These are phyloP conservation scores for Drosophila helvetica DNA, from an alignment of 2,888 invertebrate genomes.

Conservation along the genomic window DNA sequence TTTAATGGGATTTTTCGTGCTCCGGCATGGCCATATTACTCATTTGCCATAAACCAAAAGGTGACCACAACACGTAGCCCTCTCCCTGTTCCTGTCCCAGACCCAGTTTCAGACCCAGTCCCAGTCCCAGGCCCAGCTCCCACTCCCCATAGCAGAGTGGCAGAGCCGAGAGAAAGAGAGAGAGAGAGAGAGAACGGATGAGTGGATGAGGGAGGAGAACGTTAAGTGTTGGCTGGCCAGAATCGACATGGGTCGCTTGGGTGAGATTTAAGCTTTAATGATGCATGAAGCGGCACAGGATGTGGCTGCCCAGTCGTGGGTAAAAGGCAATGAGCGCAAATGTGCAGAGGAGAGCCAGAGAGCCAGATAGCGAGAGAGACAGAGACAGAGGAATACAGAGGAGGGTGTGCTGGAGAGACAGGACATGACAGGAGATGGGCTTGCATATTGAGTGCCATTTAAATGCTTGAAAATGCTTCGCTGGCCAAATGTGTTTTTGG, in stretches of 20 bases:
- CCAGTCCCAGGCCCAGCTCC: neutral
- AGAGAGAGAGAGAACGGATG: constrained; percentile 3
- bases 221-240: constrained; percentile 72
- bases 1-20: constrained; percentile 76
- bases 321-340: constrained; percentile 78
- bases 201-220: constrained; percentile 33
- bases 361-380: neutral
- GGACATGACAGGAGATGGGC: constrained; percentile 55
- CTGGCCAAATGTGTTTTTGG: constrained; percentile 47
- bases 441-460: constrained; percentile 78
- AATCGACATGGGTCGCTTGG: constrained; percentile 76
- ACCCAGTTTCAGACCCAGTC: constrained; percentile 11
- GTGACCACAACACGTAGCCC: constrained; percentile 77
- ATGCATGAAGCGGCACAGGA: constrained; percentile 79
- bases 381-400: neutral
- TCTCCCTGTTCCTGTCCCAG: constrained; percentile 15
- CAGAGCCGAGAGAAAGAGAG: neutral
- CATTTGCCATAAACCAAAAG: constrained; percentile 76
- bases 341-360: constrained; percentile 46
- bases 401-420: constrained; percentile 2
- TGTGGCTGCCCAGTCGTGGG: constrained; percentile 79
- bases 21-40: constrained; percentile 68
- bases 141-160: constrained; percentile 11
- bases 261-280: constrained; percentile 80
- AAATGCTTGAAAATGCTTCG: constrained; percentile 66